A percentile compares a stretch with the other conserved stretches of the same genome.
Conservation (phyloP, 2,113 vertebrate genomes). For the Typhlomys cinereus region DNA sequence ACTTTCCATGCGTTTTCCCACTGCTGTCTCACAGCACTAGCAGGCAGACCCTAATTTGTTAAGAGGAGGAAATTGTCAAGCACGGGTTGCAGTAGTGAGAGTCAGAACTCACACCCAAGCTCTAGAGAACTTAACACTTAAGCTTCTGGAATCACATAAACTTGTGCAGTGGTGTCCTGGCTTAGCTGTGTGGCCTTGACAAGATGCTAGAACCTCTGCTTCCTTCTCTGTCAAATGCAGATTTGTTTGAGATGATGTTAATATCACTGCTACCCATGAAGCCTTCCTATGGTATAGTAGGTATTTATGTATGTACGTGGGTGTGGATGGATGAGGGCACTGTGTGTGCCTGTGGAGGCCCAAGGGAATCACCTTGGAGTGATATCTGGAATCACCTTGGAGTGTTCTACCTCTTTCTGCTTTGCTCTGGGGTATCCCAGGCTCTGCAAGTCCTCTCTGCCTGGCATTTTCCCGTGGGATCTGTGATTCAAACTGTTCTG, state of each 20-base stretch:
- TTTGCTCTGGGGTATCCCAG: too few relatives aligned
- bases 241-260: too few relatives aligned
- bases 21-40: not conserved
- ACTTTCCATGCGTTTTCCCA: not conserved
- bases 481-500: too few relatives aligned
- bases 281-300: not conserved
- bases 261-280: not conserved
- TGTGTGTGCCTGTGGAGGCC: too few relatives aligned
- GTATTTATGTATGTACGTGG: too few relatives aligned
- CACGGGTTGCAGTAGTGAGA: not conserved
- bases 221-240: slow-evolving; percentile 3
- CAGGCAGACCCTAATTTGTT: not conserved
- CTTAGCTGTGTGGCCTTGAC: not conserved
- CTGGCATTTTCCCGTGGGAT: too few relatives aligned
- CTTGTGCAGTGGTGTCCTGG: not conserved
- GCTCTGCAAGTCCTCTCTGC: too few relatives aligned
- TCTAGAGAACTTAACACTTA: not conserved
- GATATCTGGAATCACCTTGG: too few relatives aligned
- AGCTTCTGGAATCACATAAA: not conserved
- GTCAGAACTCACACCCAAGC: not conserved
- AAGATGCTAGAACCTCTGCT: not conserved
- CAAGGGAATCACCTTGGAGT: too few relatives aligned
- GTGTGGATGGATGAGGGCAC: too few relatives aligned
- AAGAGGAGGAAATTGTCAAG: not conserved
- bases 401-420: too few relatives aligned